Percentiles rank a stretch among this genome's conserved stretches.
Evolutionary conservation across 2,113 vertebrate species (phyloP).

Genomic region (Pholis gunnellus): DNA sequence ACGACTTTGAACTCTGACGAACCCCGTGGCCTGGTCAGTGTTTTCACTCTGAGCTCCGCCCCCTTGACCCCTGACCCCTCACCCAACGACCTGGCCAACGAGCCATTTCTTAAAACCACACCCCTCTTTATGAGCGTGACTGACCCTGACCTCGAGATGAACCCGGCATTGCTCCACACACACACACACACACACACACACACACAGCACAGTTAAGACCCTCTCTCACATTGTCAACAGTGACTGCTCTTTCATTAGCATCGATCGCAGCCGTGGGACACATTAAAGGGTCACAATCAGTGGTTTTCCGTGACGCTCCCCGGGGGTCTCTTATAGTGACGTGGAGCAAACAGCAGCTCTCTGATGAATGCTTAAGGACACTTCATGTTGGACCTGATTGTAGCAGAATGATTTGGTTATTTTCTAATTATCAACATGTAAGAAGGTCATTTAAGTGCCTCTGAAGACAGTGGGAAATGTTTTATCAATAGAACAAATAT

Average conservation of each 20-base stretch:
- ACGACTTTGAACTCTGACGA: conserved; percentile 73
- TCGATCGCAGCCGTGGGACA: conserved; percentile 38
- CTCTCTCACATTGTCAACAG: conserved; percentile 42
- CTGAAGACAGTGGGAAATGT: neutral
- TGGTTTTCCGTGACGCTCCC: conserved; percentile 32
- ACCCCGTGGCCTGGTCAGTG: conserved; percentile 68
- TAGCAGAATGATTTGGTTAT: neutral
- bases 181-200: conserved; percentile 21
- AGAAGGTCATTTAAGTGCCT: neutral
- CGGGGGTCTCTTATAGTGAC: conserved; percentile 13
- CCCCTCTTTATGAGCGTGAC: conserved; percentile 72
- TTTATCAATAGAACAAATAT: too few species aligned
- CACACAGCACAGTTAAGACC: conserved; percentile 30
- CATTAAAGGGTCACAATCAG: conserved; percentile 46
- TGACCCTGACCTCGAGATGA: conserved; percentile 76
- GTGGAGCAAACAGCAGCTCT: conserved; percentile 12
- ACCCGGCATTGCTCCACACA: conserved; percentile 57
- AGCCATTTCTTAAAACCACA: conserved; percentile 68
- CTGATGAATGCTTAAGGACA: conserved; percentile 23
- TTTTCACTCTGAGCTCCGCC: conserved; percentile 62
- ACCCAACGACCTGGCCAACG: conserved; percentile 62
- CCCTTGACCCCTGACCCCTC: conserved; percentile 64
- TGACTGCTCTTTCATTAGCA: conserved; percentile 38
- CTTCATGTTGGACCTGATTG: neutral
- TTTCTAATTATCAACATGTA: neutral